Base-by-base conservation (phyloP, 2,888 invertebrate species). In the Lithosia quadra region DNA sequence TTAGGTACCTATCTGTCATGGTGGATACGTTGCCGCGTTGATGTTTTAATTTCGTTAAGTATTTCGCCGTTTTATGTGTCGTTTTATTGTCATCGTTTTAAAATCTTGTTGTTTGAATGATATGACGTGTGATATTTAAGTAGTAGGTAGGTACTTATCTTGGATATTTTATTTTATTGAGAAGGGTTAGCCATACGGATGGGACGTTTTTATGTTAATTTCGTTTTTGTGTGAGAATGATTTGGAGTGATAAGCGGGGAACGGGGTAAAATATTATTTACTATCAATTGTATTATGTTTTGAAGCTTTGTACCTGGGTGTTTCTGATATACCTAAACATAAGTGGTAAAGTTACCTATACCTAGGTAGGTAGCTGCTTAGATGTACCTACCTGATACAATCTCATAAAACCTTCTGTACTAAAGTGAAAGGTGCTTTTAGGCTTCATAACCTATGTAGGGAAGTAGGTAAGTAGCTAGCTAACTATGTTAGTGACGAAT, bases 151-250 rank as follows among this genome's bases (percentile, higher is more conserved):
- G n/a, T n/a, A n/a, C n/a, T n/a, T 49, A n/a, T 49, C n/a, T 61
- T 10, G 11, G 24, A 36, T 22, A 53, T 65, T n/a, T 49, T 65
- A 33, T 49, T 59, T 7, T 49, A 22, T 33, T 21, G 33, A 8
- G 4, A 49, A 62, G 57, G 68, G 62, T 68, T 64, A 8, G 63
- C n/a, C 63, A 68, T 33, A 63, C 58, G 63, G 63, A 58, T 18
- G n/a, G n/a, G 49, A 39, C 67, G 63, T 57, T 67, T 63, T 67
- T 63, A 63, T 67, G 63, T 24, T n/a, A 67, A 67, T 67, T 58
- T n/a, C 8, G n/a, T 49, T 62, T 67, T 18, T 58, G 49, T 33
- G 33, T 60, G 34, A 34, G 21, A 34, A 55, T 63, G 53, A 63
- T 63, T 63, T 63, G 53, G 33, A n/a, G 13, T 13, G 62, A 63